These are phyloP conservation scores for Clarias fuscus DNA, from an alignment of 2,797 vertebrate genomes.

Conservation along the genomic window DNA sequence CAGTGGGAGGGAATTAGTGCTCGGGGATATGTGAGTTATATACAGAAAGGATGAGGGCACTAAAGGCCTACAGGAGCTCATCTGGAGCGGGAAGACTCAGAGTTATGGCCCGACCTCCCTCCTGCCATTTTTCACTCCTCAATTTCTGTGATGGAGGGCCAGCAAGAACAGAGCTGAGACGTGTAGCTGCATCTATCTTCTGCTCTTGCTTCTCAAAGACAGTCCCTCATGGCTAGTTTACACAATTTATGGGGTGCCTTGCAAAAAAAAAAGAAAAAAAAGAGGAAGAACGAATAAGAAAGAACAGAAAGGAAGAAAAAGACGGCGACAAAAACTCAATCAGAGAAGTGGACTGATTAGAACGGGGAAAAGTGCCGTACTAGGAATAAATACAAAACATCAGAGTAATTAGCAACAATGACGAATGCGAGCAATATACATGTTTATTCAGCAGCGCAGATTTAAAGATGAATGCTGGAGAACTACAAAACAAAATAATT, in stretches of 20 bases:
- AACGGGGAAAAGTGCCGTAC: conserved; percentile 47
- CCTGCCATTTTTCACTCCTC: conserved; percentile 51
- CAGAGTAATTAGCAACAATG: conserved; percentile 47
- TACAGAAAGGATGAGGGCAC: conserved; percentile 20
- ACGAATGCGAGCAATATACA: not conserved
- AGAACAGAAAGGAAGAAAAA: conserved; percentile 50
- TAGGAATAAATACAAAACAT: conserved; percentile 52
- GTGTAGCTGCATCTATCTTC: conserved; percentile 64
- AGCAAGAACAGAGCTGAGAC: conserved; percentile 56
- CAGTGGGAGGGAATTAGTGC: not conserved
- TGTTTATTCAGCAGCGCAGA: not conserved
- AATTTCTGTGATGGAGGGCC: conserved; percentile 59
- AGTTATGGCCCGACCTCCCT: conserved; percentile 47
- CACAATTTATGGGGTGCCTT: conserved; percentile 63
- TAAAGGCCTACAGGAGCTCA: conserved; percentile 43
- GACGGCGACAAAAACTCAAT: conserved; percentile 31
- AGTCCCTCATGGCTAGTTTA: conserved; percentile 59
- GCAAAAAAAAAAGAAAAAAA: conserved; percentile 50
- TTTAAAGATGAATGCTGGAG: not conserved
- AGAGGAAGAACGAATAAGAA: conserved; percentile 43
- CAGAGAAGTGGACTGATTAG: conserved; percentile 58
- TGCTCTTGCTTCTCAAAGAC: conserved; percentile 32
- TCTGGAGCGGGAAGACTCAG: conserved; percentile 26
- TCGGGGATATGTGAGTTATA: conserved; percentile 17
- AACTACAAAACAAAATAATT: not conserved